Conservation (phyloP, 2,113 vertebrate species). For the Urocitellus parryii region DNA sequence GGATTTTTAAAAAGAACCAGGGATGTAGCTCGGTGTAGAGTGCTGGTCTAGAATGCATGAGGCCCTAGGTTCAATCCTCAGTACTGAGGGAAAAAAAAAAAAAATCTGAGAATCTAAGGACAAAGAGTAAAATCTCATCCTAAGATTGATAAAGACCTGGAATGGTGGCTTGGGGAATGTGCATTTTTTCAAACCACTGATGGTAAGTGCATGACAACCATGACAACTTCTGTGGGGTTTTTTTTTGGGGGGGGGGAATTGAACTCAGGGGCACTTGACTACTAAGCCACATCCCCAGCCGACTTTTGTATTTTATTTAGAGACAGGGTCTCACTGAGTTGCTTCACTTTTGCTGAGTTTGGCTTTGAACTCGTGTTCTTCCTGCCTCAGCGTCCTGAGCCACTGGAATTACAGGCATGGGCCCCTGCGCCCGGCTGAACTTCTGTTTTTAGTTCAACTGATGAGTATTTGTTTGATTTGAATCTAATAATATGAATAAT, state of each 20-base stretch:
- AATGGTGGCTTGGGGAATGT: not conserved
- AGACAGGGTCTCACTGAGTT: too few relatives aligned
- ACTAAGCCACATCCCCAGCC: too few relatives aligned
- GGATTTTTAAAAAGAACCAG: not conserved
- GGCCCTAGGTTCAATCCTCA: not conserved
- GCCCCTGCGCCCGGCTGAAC: too few relatives aligned
- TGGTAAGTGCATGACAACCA: too few relatives aligned
- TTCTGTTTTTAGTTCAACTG: not conserved
- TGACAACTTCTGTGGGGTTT: not conserved
- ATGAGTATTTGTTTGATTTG: not conserved
- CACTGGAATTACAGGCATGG: too few relatives aligned
- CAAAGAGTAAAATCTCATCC: not conserved
- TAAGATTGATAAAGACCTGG: not conserved
- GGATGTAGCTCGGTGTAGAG: not conserved
- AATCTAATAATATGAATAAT: not conserved
- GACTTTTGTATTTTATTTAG: too few relatives aligned
- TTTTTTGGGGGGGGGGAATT: too few relatives aligned
- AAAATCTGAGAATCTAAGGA: not conserved
- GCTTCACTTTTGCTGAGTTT: too few relatives aligned
- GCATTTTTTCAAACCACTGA: not conserved
- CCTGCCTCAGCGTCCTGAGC: too few relatives aligned
- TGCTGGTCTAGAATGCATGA: not conserved
- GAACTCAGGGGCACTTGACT: too few relatives aligned
- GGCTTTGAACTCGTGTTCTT: too few relatives aligned
- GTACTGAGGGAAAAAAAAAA: not conserved